These are phyloP conservation scores for Pteromalus puparum DNA, from an alignment of 1,140 invertebrate genomes.

Conservation along the genomic window DNA sequence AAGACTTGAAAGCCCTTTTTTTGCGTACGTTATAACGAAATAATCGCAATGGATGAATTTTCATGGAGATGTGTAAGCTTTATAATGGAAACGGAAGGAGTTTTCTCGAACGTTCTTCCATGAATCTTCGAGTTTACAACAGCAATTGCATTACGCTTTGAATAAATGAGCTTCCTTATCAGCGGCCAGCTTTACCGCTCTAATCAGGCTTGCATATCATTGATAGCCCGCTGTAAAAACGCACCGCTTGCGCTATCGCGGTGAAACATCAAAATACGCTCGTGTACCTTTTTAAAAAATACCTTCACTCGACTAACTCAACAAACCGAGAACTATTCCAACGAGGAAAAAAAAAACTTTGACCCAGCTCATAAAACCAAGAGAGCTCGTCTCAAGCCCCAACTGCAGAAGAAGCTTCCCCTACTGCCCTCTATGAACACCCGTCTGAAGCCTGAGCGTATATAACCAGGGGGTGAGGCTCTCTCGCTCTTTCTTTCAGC, in stretches of 20 bases:
- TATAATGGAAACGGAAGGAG: neutral
- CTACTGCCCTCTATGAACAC: slow-evolving; percentile 63
- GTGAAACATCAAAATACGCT: too few species aligned
- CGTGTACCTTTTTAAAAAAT: too few species aligned
- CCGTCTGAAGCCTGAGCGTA: slow-evolving; percentile 53
- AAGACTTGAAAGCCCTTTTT: neutral
- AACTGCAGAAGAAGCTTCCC: slow-evolving; percentile 54
- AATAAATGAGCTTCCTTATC: slow-evolving; percentile 35
- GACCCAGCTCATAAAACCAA: neutral
- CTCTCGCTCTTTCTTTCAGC: slow-evolving; percentile 22
- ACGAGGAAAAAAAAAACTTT: neutral
- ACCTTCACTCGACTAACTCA: too few species aligned
- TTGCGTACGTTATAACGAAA: neutral
- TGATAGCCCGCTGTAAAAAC: neutral
- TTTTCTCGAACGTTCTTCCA: neutral
- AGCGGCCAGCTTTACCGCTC: neutral
- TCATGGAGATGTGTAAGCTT: neutral
- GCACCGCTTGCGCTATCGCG: neutral
- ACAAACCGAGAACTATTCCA: too few species aligned
- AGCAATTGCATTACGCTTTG: neutral
- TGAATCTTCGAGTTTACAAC: too few species aligned
- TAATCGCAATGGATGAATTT: neutral
- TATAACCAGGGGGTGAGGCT: slow-evolving; percentile 4
- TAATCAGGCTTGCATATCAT: slow-evolving; percentile 40
- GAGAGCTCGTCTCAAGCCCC: neutral